phyloP scores from a whole-genome alignment of 2,888 invertebrate genomes.

The Galerucella nymphaeae region DNA sequence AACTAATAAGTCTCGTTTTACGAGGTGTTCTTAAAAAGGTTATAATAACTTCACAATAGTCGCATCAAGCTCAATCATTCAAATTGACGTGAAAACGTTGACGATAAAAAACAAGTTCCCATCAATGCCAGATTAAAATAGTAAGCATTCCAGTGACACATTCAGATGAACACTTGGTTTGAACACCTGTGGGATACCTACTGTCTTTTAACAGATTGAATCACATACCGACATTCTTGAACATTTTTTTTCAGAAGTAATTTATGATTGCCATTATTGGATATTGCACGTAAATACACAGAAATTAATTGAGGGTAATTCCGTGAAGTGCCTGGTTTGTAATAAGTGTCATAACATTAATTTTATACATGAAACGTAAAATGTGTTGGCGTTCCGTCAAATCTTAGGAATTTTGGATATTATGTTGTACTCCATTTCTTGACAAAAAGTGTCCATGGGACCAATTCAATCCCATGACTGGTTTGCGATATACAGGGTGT shows the following conservation, averaged over 20 bases:
- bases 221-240: conserved; percentile 51
- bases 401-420: too few relatives aligned
- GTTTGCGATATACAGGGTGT: too few relatives aligned
- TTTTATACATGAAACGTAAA: too few relatives aligned
- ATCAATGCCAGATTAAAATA: conserved; percentile 40
- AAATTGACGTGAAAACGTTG: conserved; percentile 37
- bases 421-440: too few relatives aligned
- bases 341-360: background rate
- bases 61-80: conserved; percentile 23
- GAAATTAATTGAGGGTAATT: conserved; percentile 37
- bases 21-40: conserved; percentile 19
- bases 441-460: too few relatives aligned
- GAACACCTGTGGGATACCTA: conserved; percentile 53
- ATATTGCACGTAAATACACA: conserved; percentile 30
- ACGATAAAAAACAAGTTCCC: conserved; percentile 43
- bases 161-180: conserved; percentile 42
- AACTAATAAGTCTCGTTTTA: conserved; percentile 7
- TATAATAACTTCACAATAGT: conserved; percentile 32
- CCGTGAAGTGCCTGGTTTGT: background rate
- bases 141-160: conserved; percentile 51
- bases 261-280: conserved; percentile 41
- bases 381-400: too few relatives aligned
- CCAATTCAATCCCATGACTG: too few relatives aligned
- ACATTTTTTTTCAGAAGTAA: conserved; percentile 41
- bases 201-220: conserved; percentile 47